phyloP scores from a whole-genome alignment of 2,888 invertebrate species.

The Xestia sexstrigata region DNA sequence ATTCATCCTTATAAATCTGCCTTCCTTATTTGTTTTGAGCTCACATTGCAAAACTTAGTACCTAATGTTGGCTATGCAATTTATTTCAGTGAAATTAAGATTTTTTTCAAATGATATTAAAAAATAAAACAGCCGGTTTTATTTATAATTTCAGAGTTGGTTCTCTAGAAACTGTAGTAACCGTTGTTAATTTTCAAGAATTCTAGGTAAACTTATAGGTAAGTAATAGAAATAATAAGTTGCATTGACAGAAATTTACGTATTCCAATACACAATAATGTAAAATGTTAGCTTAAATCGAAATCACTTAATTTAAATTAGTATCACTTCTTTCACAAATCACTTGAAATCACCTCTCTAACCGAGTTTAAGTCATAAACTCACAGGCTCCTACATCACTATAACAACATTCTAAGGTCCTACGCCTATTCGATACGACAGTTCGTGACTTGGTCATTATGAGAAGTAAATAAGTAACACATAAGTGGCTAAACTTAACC shows the following conservation, averaged over 20 bases:
- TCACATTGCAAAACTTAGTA: background rate
- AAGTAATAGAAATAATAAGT: background rate
- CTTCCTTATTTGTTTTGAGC: background rate
- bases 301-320: background rate
- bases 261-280: background rate
- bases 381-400: background rate
- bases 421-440: background rate
- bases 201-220: background rate
- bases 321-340: conserved; percentile 17
- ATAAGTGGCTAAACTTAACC: conserved; percentile 24
- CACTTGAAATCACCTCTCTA: background rate
- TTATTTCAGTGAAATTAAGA: background rate
- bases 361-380: background rate
- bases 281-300: background rate
- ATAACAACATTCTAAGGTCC: background rate
- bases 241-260: background rate
- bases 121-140: no score
- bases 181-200: background rate
- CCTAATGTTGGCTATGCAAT: background rate
- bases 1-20: no score
- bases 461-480: conserved; percentile 17
- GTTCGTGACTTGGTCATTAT: conserved; percentile 40
- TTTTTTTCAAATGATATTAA: no score
- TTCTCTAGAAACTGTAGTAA: background rate
- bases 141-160: background rate